Evolutionary conservation across 2,888 invertebrate species (phyloP), one percentile per base, ranked within the genome.

Genomic region (Agrochola circellaris): DNA sequence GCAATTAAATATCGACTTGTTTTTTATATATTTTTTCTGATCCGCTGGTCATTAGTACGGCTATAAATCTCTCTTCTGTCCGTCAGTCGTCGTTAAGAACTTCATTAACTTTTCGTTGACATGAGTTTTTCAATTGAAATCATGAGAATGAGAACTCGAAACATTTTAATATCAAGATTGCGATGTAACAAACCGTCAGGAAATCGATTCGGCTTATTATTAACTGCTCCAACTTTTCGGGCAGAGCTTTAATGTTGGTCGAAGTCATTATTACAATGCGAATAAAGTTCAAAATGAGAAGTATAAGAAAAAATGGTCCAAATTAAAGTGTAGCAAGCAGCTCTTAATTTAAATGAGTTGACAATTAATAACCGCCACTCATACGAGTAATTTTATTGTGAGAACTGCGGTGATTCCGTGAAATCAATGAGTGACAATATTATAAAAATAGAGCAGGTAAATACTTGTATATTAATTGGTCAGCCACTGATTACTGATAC

Each of bases 51-150:
- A 95, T 96, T 96, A 96, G 90, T 88, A 89, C 69, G 80, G 93
- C 89, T 92, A 96, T 96, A 96, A 96, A 96, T 96, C 95, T 95
- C 88, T 84, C 89, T 88, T 88, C 91, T 91, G 94, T 93, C 90
- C 86, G 87, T 93, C 90, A 90, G 89, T 92, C 91, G 91, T 93
- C 92, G 92, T 95, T 94, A 94, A 95, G 94, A 94, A 94, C 95
- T 95, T 95, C 95, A 96, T 96, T 96, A 96, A 91, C 85, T 93
- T 92, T 90, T 89, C 92, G 88, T 85, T 91, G 93, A 89, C 89
- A 89, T 88, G 87, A 88, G 90, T 94, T 95, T 95, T 95, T 95
- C 91, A 93, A 91, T 92, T 90, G 91, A 89, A 90, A 87, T 87
- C 92, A 92, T 93, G 93, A 91, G 94, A 94, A 93, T 85, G 88